phyloP scores from a whole-genome alignment of 2,888 invertebrate species.

The Galeruca laticollis region DNA sequence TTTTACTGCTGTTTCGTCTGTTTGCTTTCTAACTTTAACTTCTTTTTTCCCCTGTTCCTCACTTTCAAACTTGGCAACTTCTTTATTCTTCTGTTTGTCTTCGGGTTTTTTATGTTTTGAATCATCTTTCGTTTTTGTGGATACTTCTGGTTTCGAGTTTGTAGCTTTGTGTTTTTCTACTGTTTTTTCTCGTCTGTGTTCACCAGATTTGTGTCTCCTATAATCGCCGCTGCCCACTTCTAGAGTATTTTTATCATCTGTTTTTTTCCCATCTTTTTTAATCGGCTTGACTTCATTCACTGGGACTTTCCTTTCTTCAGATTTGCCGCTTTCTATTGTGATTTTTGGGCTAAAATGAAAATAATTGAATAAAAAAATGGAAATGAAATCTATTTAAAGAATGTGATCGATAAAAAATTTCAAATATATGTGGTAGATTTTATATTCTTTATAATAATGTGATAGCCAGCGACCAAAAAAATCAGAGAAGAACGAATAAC shows the following conservation, averaged over 20 bases:
- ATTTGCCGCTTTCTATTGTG: constrained; percentile 63
- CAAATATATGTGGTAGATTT: too few relatives aligned
- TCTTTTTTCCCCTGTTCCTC: not conserved
- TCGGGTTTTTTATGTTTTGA: constrained; percentile 32
- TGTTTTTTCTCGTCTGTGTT: constrained; percentile 47
- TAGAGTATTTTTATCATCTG: constrained; percentile 57
- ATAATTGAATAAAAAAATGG: constrained; percentile 28
- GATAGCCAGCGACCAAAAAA: too few relatives aligned
- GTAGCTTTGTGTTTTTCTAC: constrained; percentile 24
- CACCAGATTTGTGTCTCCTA: constrained; percentile 54
- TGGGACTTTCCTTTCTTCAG: constrained; percentile 56
- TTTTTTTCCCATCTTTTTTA: constrained; percentile 59
- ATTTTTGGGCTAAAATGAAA: constrained; percentile 62
- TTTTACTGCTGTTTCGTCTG: not conserved
- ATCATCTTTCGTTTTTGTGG: constrained; percentile 24
- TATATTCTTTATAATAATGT: too few relatives aligned
- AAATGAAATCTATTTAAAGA: constrained; percentile 4
- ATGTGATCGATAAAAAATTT: too few relatives aligned
- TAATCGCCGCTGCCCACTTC: constrained; percentile 57
- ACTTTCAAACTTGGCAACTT: constrained; percentile 3
- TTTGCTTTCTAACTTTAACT: not conserved
- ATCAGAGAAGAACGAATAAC: too few relatives aligned
- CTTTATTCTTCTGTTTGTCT: constrained; percentile 36
- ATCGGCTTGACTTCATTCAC: constrained; percentile 60
- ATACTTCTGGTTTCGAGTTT: constrained; percentile 26